Evolutionary conservation across 2,888 invertebrate genomes (phyloP).

Genomic region (Escarpia spicata): DNA sequence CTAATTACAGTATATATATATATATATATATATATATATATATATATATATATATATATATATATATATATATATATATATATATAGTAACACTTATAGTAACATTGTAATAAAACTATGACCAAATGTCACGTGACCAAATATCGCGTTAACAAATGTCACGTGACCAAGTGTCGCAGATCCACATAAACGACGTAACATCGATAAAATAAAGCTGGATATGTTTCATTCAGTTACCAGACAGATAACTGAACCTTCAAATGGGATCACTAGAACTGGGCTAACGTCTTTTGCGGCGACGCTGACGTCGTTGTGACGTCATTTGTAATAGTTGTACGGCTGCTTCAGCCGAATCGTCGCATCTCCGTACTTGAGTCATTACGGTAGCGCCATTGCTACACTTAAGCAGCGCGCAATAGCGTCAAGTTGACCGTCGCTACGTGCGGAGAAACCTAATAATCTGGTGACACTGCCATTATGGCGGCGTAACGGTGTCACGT

Average conservation of each 20-base stretch:
- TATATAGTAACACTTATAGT: no score
- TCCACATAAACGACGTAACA: not conserved
- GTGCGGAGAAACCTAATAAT: not conserved
- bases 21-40: no score
- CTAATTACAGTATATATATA: no score
- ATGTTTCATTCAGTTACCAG: not conserved
- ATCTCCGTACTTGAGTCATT: not conserved
- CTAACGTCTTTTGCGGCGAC: not conserved
- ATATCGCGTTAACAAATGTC: no score
- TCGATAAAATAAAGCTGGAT: not conserved
- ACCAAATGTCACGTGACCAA: no score
- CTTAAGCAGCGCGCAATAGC: not conserved
- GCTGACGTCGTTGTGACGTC: not conserved
- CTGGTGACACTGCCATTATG: not conserved
- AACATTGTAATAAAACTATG: no score
- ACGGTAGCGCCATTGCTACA: not conserved
- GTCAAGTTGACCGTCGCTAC: not conserved
- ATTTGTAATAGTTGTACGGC: not conserved
- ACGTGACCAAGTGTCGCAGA: not conserved
- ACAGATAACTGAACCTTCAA: not conserved
- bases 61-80: no score
- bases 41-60: no score
- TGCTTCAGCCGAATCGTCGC: not conserved
- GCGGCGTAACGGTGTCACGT: not conserved
- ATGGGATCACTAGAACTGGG: not conserved